These are phyloP conservation scores for Agrypnus murinus DNA, from an alignment of 2,888 invertebrate species.

Conservation along the genomic window DNA sequence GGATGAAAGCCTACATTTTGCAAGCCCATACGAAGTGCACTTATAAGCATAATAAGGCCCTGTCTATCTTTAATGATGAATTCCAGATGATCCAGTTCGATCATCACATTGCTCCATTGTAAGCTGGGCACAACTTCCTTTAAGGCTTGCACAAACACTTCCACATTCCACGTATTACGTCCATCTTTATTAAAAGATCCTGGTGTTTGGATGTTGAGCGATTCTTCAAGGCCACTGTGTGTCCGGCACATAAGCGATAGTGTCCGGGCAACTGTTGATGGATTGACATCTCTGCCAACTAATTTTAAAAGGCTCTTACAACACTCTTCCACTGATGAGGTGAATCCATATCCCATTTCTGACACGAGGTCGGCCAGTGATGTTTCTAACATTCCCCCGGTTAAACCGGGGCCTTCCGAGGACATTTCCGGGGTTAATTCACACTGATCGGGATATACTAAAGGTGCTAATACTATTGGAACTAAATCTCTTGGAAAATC, in stretches of 20 bases:
- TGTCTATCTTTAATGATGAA: conserved; percentile 91
- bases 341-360: conserved; percentile 95
- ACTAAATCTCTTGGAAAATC: conserved; percentile 93
- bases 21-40: conserved; percentile 86
- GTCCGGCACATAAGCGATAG: conserved; percentile 91
- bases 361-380: conserved; percentile 91
- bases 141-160: conserved; percentile 93
- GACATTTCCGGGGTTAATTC: conserved; percentile 80
- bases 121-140: conserved; percentile 91
- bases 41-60: conserved; percentile 88
- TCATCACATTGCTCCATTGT: conserved; percentile 94
- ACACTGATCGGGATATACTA: conserved; percentile 87
- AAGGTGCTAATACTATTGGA: conserved; percentile 91
- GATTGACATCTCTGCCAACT: conserved; percentile 86
- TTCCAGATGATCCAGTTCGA: conserved; percentile 92
- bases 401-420: conserved; percentile 76
- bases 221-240: conserved; percentile 83
- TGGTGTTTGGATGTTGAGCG: conserved; percentile 74
- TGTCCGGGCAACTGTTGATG: conserved; percentile 89
- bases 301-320: conserved; percentile 88
- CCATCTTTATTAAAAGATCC: conserved; percentile 75
- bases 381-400: conserved; percentile 81
- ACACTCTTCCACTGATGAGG: conserved; percentile 90
- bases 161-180: conserved; percentile 90
- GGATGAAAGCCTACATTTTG: conserved; percentile 83